phyloP scores from a whole-genome alignment of 64 coral and sea anemone genomes.

The Pocillopora damicornis region DNA sequence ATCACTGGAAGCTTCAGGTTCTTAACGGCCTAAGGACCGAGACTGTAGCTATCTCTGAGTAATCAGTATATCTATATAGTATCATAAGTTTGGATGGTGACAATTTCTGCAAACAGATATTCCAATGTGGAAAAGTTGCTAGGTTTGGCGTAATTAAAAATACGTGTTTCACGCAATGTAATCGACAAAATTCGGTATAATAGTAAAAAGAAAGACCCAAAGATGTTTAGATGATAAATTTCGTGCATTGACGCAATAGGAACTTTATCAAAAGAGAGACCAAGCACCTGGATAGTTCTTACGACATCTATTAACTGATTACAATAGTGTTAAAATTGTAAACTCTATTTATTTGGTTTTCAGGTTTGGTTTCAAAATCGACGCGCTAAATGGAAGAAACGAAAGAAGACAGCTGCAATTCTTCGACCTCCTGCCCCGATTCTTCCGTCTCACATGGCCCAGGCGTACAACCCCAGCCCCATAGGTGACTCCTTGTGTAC shows the following conservation, averaged over 20 bases:
- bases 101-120: too few relatives aligned
- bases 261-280: neutral
- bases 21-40: too few relatives aligned
- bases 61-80: too few relatives aligned
- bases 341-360: neutral
- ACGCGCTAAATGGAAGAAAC: slow-evolving; percentile 99
- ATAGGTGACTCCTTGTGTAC: slow-evolving; percentile 89
- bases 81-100: too few relatives aligned
- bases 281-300: neutral
- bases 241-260: neutral
- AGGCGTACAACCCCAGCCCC: slow-evolving; percentile 89
- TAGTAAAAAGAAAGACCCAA: too few relatives aligned
- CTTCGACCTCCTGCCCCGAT: slow-evolving; percentile 94
- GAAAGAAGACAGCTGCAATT: slow-evolving; percentile 95
- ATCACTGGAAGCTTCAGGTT: too few relatives aligned
- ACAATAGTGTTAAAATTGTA: neutral
- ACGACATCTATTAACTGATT: neutral
- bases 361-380: slow-evolving; percentile 99
- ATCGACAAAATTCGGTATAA: too few relatives aligned
- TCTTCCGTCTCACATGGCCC: slow-evolving; percentile 91
- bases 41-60: too few relatives aligned
- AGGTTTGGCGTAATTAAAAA: too few relatives aligned
- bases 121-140: too few relatives aligned
- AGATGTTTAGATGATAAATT: too few relatives aligned
- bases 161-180: too few relatives aligned